Evolutionary conservation across 2,113 vertebrate genomes (phyloP), one percentile per base, ranked within the genome.

Genomic region (Centropus bengalensis): DNA sequence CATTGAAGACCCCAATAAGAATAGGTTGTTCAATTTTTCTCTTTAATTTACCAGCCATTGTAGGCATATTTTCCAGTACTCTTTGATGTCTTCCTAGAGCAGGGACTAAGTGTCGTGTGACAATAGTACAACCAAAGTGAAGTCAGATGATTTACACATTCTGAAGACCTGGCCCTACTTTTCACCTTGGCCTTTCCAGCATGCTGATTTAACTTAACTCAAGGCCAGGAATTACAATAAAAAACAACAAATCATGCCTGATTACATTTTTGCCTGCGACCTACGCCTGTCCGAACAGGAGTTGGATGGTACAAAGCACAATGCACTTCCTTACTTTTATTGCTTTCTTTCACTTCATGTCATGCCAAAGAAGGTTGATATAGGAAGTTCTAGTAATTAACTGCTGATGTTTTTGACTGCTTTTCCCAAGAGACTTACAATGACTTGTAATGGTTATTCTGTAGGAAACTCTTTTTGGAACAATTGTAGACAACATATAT

Each of bases 261-360:
- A 82, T 83, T 94, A 95, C 93, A 96, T 96, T 97, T 90, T 88
- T 82, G 91, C 94, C 95, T 95, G 91, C 81, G 94, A 96, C 94
- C 93, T 86, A 96, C 88, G 95, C 90, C 95, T 97, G 93, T 96
- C 86, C 58, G 76, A 97, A 73, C 88, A 93, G 93, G 86, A 92
- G 95, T 30, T 71, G 93, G 82, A 88, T 96, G 96, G 97, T 96
- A 98, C 97, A 98, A 97, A 98, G 95, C 91, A 92, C 94, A 97
- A 95, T 96, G 97, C 88, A 96, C 97, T 98, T 98, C 96, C 97
- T 97, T 81, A 5, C 42, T 92, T 95, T 97, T 96, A 98, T 97
- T 96, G 94, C 94, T 95, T 89, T 91, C 96, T 33, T 96, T 96
- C 93, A 95, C 97, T 97, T 97, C 95, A 96, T 94, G 95, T 96